Evolutionary conservation across 2,113 vertebrate genomes (phyloP).

Genomic region (Picathartes gymnocephalus): DNA sequence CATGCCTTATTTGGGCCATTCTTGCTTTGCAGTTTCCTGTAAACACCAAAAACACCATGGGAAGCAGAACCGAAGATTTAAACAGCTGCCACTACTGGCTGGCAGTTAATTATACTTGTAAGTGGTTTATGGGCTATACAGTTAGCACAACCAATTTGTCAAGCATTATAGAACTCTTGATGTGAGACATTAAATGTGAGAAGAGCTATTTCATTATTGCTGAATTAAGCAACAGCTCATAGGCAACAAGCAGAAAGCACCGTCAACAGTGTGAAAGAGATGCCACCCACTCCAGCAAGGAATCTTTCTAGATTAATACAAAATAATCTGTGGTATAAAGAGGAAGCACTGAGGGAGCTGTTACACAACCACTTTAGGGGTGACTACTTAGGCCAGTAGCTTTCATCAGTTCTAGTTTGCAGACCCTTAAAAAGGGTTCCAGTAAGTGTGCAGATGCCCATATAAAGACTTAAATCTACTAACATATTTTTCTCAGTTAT

Average conservation of each 20-base stretch:
- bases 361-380: neutral
- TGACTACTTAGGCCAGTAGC: neutral
- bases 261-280: neutral
- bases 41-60: neutral
- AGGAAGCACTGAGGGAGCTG: neutral
- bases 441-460: neutral
- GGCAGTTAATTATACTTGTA: conserved; percentile 32
- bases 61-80: neutral
- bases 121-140: conserved; percentile 21
- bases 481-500: neutral
- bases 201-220: conserved; percentile 33
- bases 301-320: neutral
- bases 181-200: conserved; percentile 9
- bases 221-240: conserved; percentile 44
- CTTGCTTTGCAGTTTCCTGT: neutral
- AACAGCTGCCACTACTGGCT: conserved; percentile 17
- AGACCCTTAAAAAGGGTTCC: neutral
- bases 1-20: neutral
- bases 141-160: conserved; percentile 37
- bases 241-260: neutral
- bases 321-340: neutral
- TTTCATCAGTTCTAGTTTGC: neutral
- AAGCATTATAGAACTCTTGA: conserved; percentile 18
- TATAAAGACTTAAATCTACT: neutral
- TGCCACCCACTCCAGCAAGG: neutral